Evolutionary conservation across 2,113 vertebrate genomes (phyloP).

Genomic region (Anolis carolinensis): DNA sequence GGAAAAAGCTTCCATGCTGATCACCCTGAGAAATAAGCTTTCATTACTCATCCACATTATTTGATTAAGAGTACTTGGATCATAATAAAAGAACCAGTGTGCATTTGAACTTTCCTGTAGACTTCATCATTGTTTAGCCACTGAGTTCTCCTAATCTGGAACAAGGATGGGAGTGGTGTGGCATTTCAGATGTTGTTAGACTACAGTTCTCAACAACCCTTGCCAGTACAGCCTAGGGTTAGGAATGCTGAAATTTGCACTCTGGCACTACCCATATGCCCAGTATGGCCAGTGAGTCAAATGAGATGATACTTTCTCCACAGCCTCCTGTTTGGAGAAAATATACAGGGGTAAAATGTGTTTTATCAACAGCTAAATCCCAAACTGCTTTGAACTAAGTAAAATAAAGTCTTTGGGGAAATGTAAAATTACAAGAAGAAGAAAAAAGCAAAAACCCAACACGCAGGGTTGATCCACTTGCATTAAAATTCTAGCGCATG

Average conservation of each 20-base stretch:
- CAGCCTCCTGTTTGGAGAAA: not conserved
- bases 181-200: not conserved
- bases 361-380: not conserved
- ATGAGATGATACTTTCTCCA: not conserved
- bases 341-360: not conserved
- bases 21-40: no score
- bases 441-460: no score
- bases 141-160: not conserved
- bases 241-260: not conserved
- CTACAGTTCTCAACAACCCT: not conserved
- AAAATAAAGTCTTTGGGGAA: not conserved
- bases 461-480: not conserved
- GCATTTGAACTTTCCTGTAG: not conserved
- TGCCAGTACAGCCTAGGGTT: no score
- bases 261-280: not conserved
- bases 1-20: not conserved
- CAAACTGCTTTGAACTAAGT: not conserved
- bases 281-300: not conserved
- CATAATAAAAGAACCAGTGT: not conserved
- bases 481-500: not conserved
- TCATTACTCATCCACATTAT: not conserved
- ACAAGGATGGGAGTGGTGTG: not conserved
- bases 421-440: not conserved
- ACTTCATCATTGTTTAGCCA: not conserved
- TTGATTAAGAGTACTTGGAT: not conserved